Percentiles rank a stretch among this genome's conserved stretches.
Conservation (phyloP, 2,888 invertebrate species). For the Sepioteuthis lessoniana region DNA sequence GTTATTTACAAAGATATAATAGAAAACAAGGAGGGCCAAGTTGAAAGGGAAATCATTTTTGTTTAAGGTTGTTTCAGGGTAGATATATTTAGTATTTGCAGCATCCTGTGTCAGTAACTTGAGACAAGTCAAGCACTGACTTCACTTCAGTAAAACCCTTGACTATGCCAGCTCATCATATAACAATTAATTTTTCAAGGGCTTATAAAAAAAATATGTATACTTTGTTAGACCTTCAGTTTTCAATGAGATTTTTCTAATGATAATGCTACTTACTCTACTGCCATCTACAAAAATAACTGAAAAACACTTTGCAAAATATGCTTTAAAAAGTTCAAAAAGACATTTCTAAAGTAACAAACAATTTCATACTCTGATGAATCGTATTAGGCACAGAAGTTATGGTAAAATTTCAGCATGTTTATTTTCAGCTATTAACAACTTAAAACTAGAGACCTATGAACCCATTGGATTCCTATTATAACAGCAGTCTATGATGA, state of each 20-base stretch:
- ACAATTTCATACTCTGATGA: not conserved
- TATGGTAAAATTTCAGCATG: not conserved
- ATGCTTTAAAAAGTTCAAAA: not conserved
- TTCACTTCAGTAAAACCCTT: constrained; percentile 35
- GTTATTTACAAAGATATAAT: constrained; percentile 36
- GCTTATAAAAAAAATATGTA: constrained; percentile 36
- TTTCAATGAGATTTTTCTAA: constrained; percentile 36
- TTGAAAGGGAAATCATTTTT: constrained; percentile 47
- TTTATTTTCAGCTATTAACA: too few species aligned
- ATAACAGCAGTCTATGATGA: too few species aligned
- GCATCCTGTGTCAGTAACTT: constrained; percentile 41
- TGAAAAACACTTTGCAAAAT: not conserved
- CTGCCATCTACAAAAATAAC: not conserved
- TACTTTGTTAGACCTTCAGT: constrained; percentile 39
- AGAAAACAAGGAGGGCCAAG: constrained; percentile 44
- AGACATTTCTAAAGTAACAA: not conserved
- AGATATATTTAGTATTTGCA: constrained; percentile 38
- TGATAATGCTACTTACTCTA: not conserved
- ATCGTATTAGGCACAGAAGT: not conserved
- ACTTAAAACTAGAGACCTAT: too few species aligned
- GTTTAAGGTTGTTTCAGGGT: constrained; percentile 40
- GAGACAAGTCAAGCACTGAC: constrained; percentile 41
- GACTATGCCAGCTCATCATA: constrained; percentile 25
- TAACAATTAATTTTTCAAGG: constrained; percentile 47
- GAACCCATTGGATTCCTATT: too few species aligned